A percentile compares a stretch with the other conserved stretches of the same genome.
phyloP scores from a whole-genome alignment of 2,113 vertebrate species.

The Diphyllodes magnificus region DNA sequence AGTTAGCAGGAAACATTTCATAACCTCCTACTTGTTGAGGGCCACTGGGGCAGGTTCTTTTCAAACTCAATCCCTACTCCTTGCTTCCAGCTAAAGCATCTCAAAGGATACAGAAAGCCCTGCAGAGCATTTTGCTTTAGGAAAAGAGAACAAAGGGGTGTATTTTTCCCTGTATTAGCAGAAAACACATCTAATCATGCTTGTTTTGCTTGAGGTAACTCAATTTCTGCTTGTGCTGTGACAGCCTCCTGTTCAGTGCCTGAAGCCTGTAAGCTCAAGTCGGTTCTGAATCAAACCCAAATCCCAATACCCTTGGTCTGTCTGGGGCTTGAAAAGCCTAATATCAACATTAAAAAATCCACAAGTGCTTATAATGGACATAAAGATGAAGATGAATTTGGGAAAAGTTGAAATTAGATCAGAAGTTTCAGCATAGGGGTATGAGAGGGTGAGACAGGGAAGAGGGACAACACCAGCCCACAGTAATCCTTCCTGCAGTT shows the following conservation, averaged over 20 bases:
- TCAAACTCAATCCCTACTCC: neutral
- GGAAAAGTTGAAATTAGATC: neutral
- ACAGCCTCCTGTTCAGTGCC: neutral
- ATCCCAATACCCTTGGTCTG: neutral
- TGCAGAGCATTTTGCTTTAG: neutral
- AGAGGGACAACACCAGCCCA: neutral
- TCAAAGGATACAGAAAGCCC: neutral
- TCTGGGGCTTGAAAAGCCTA: neutral
- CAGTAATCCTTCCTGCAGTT: neutral
- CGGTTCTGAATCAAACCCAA: neutral
- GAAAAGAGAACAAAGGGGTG: neutral
- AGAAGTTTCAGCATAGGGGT: neutral
- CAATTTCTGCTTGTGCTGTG: neutral
- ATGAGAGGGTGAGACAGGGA: neutral
- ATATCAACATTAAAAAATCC: neutral
- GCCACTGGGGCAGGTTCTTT: neutral
- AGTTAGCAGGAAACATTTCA: neutral
- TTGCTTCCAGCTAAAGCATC: neutral
- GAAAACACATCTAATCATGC: neutral
- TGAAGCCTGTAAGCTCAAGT: neutral
- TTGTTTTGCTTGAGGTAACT: constrained; percentile 13
- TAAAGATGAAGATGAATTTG: neutral
- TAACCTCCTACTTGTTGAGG: neutral
- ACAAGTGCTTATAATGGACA: neutral
- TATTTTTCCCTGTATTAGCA: neutral